Evolutionary conservation across 2,797 vertebrate species (phyloP).

Genomic region (Aratinga solstitialis): DNA sequence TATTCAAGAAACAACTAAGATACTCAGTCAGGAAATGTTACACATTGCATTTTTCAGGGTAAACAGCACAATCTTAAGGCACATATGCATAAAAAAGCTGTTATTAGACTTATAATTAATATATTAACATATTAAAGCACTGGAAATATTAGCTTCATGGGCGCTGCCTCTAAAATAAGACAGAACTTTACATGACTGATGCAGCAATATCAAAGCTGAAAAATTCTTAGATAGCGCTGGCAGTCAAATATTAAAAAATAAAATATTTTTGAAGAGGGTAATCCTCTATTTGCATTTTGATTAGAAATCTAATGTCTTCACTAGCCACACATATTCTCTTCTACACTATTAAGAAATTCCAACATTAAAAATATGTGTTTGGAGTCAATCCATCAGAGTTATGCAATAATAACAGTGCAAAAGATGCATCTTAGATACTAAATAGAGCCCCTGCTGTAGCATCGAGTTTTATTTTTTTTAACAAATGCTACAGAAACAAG

Average conservation of each 20-base stretch:
- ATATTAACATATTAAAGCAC: constrained; percentile 11
- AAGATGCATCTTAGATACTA: background rate
- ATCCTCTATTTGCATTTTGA: constrained; percentile 17
- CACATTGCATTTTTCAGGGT: background rate
- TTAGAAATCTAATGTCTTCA: constrained; percentile 32
- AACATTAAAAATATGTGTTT: background rate
- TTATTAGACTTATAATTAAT: constrained; percentile 31
- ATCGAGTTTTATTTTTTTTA: background rate
- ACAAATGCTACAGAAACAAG: background rate
- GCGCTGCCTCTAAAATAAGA: background rate
- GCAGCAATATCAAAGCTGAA: constrained; percentile 26
- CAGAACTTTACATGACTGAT: constrained; percentile 23
- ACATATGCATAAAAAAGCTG: background rate
- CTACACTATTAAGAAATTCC: background rate
- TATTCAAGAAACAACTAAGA: background rate
- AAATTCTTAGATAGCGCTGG: constrained; percentile 4
- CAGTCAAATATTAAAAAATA: constrained; percentile 9
- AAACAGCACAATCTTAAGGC: background rate
- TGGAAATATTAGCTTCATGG: background rate
- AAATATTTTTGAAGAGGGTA: background rate
- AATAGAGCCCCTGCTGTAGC: background rate
- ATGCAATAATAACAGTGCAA: background rate
- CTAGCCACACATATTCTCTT: background rate
- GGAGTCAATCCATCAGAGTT: background rate
- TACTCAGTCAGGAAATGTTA: background rate